Evolutionary conservation across 2,113 vertebrate genomes (phyloP), one percentile per base, ranked within the genome.

Genomic region (Illadopsis cleaveri): DNA sequence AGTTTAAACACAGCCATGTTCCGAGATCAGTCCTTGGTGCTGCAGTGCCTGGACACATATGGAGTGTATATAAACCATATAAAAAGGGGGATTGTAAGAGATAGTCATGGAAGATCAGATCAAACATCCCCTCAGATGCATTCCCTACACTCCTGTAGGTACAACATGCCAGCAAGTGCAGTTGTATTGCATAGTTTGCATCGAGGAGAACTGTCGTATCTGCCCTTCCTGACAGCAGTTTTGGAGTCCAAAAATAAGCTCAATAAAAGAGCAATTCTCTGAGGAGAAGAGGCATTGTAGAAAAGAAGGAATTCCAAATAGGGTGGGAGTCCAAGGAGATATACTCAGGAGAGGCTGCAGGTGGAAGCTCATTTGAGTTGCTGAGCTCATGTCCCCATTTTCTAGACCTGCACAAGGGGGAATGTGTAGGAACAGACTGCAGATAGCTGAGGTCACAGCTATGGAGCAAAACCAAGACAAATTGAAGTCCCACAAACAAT

Each of bases 191-290:
- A 56, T 7, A 3, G 25, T 75, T 38, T 83, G 68, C 51, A 89
- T 88, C 75, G 94, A 90, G 81, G 68, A 44, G 27, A 91, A 15
- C 76, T 86, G 47, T 62, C 60, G 50, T 54, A 56, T 54, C 72
- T 82, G 80, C 60, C 54, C 61, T 80, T 90, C 38, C 66, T 85
- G 35, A 57, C 58, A 69, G 57, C 1, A 9, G 42, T 51, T 93
- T 94, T 88, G 68, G 68, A 88, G 65, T 71, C 64, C 48, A 45
- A 86, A 94, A 96, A 78, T 44, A 80, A 88, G 47, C 64, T 82
- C 70, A 80, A 12, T 64, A 65, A 86, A 96, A 61, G 60, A 91
- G 27, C 15, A 66, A 13, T 57, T 77, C 68, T 82, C 64, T 27
- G 76, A 73, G 68, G 68, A 83, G 13, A 77, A 15, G 23, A 88